phyloP scores from a whole-genome alignment of 2,888 invertebrate species.

The Cordilura impudica region DNA sequence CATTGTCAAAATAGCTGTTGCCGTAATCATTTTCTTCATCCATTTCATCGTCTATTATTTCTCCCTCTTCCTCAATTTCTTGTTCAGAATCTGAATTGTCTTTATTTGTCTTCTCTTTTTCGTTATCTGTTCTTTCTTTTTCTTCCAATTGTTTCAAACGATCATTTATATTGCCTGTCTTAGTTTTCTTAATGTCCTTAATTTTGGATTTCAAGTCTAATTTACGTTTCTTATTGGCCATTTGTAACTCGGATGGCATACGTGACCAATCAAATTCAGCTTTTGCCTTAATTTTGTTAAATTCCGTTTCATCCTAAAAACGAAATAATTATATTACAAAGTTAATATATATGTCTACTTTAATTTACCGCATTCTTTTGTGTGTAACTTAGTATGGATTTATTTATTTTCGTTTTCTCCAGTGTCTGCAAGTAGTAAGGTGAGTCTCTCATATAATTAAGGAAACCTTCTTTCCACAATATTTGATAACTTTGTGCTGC shows the following conservation, averaged over 20 bases:
- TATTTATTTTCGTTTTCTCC: constrained; percentile 50
- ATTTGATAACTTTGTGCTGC: constrained; percentile 84
- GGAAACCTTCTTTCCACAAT: constrained; percentile 85
- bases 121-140: constrained; percentile 80
- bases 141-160: constrained; percentile 84
- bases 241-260: constrained; percentile 81
- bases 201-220: constrained; percentile 53
- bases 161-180: constrained; percentile 71
- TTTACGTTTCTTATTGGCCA: constrained; percentile 69
- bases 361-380: constrained; percentile 68
- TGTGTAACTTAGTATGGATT: constrained; percentile 65
- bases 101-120: constrained; percentile 81
- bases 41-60: constrained; percentile 85
- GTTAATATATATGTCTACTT: not conserved
- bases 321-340: not conserved
- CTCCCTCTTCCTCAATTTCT: constrained; percentile 71
- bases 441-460: constrained; percentile 85
- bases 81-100: constrained; percentile 80
- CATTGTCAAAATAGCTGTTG: constrained; percentile 92
- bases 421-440: constrained; percentile 76
- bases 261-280: constrained; percentile 79
- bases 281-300: constrained; percentile 70
- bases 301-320: constrained; percentile 70
- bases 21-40: constrained; percentile 94
- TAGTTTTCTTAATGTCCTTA: constrained; percentile 66